A percentile compares a stretch with the other conserved stretches of the same genome.
Evolutionary conservation across 2,797 vertebrate species (phyloP).

Genomic region (Monodelphis domestica): DNA sequence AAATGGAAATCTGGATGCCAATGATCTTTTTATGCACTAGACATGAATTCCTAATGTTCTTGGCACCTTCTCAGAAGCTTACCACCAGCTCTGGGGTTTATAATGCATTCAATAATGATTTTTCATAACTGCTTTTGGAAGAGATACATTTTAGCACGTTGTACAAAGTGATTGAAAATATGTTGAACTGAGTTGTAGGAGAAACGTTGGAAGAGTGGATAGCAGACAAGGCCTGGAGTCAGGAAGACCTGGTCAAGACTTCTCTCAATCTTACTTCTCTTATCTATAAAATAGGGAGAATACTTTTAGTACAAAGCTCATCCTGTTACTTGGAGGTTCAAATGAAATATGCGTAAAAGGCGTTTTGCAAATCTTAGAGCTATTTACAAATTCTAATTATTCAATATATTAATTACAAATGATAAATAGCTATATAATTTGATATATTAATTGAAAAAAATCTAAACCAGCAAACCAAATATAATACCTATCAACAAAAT

Average conservation of each 20-base stretch:
- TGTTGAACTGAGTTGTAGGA: neutral
- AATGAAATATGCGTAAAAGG: neutral
- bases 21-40: constrained; percentile 22
- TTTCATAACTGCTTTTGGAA: constrained; percentile 37
- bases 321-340: neutral
- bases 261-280: neutral
- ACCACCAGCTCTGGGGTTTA: constrained; percentile 39
- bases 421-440: neutral
- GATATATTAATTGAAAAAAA: neutral
- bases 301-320: neutral
- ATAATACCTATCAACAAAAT: neutral
- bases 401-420: neutral
- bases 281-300: neutral
- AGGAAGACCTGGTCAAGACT: neutral
- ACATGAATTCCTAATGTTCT: constrained; percentile 3
- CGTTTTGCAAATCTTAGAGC: neutral
- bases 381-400: neutral
- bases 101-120: constrained; percentile 38
- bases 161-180: constrained; percentile 48
- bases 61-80: constrained; percentile 44
- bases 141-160: constrained; percentile 34
- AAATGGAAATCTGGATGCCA: constrained; percentile 29
- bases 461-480: neutral
- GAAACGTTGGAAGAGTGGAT: neutral
- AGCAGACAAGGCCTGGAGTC: neutral